A percentile compares a stretch with the other conserved stretches of the same genome.
Evolutionary conservation across 2,888 invertebrate genomes (phyloP).

Genomic region (Euclidia mi): DNA sequence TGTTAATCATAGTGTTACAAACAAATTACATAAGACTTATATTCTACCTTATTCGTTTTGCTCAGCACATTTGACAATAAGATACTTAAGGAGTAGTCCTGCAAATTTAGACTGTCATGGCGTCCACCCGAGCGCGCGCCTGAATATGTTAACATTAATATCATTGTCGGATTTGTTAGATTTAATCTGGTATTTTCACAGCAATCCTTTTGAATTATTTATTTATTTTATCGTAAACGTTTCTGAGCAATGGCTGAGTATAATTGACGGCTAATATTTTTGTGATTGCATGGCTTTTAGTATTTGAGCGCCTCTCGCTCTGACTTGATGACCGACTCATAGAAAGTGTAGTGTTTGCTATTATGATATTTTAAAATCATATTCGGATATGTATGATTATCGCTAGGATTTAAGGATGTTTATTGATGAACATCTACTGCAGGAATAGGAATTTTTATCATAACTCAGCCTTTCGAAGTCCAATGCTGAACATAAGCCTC

Average conservation of each 20-base stretch:
- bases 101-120: constrained; percentile 24
- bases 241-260: background rate
- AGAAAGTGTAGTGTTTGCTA: no score
- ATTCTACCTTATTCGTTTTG: no score
- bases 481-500: no score
- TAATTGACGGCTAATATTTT: background rate
- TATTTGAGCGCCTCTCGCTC: background rate
- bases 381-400: no score
- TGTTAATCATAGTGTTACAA: no score
- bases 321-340: no score
- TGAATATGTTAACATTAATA: constrained; percentile 51
- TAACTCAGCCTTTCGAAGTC: no score
- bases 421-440: no score
- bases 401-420: no score
- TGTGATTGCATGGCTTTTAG: background rate
- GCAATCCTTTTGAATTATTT: constrained; percentile 48
- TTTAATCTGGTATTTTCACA: constrained; percentile 48
- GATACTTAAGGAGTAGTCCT: constrained; percentile 16
- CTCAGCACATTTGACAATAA: background rate
- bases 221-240: constrained; percentile 22
- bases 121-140: constrained; percentile 14
- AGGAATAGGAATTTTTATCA: no score
- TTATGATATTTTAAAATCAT: no score
- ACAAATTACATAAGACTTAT: background rate
- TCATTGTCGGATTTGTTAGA: constrained; percentile 53